These are phyloP conservation scores for Olivierus martensii DNA, from an alignment of 1,140 invertebrate genomes.

Conservation along the genomic window DNA sequence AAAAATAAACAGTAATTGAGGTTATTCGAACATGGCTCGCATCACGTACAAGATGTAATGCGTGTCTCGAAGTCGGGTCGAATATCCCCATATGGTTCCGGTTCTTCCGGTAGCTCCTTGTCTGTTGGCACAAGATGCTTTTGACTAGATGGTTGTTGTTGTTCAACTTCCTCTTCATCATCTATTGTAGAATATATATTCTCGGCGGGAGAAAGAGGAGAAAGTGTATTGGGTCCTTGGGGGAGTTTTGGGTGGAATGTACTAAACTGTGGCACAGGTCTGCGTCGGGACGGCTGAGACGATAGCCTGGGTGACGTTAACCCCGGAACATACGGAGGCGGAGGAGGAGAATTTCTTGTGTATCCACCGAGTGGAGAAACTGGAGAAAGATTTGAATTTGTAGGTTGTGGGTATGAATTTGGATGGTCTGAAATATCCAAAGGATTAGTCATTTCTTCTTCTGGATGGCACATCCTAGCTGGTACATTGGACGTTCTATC, in stretches of 20 bases:
- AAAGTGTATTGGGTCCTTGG: neutral
- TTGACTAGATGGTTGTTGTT: neutral
- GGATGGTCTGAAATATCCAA: conserved; percentile 2
- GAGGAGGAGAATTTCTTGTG: conserved; percentile 8
- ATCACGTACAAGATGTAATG: too few species aligned
- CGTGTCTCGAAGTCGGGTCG: neutral
- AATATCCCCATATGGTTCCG: neutral
- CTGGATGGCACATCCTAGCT: neutral
- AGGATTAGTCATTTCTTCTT: neutral
- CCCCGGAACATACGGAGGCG: conserved; percentile 5
- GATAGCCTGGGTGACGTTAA: conserved; percentile 4
- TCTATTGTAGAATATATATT: conserved; percentile 17
- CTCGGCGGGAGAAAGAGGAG: conserved; percentile 6
- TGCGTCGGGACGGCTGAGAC: neutral
- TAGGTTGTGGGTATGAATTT: neutral
- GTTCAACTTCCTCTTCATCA: conserved; percentile 5
- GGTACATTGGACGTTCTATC: neutral
- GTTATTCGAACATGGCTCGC: too few species aligned
- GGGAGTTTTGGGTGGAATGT: conserved; percentile 7
- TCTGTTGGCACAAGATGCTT: neutral
- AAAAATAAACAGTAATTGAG: too few species aligned
- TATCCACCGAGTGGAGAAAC: neutral
- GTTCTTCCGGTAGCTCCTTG: neutral
- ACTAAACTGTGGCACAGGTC: conserved; percentile 6
- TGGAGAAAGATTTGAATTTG: neutral